A percentile compares a stretch with the other conserved stretches of the same genome.
These are phyloP conservation scores for Chondrilla cf. caribensis DNA, from an alignment of 37 sponge, comb jelly and placozoan species.

Conservation along the genomic window DNA sequence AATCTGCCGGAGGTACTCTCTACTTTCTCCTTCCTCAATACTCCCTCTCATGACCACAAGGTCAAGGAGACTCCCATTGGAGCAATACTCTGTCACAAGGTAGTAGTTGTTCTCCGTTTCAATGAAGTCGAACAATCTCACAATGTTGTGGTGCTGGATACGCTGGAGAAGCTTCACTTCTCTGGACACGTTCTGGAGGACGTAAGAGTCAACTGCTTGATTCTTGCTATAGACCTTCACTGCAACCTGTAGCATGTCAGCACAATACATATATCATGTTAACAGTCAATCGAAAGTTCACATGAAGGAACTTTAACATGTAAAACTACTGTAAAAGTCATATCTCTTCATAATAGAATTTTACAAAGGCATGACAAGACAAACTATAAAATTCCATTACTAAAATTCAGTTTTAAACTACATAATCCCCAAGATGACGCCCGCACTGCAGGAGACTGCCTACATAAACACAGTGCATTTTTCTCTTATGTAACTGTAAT, in stretches of 20 bases:
- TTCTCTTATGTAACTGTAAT: too few relatives aligned
- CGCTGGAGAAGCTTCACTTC: conserved; percentile 46
- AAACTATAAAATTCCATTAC: too few relatives aligned
- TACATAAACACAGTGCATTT: too few relatives aligned
- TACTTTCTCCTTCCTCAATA: conserved; percentile 30
- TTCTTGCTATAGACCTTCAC: conserved; percentile 56
- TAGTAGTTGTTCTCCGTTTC: conserved; percentile 66
- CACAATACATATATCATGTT: neutral
- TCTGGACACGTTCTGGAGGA: conserved; percentile 29
- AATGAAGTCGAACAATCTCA: conserved; percentile 37
- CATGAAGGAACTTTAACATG: too few relatives aligned
- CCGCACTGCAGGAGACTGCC: too few relatives aligned
- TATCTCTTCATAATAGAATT: too few relatives aligned
- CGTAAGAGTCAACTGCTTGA: conserved; percentile 42
- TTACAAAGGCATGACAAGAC: too few relatives aligned
- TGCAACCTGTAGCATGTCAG: conserved; percentile 58
- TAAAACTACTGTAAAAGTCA: too few relatives aligned
- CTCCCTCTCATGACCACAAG: conserved; percentile 13
- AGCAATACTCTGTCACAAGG: conserved; percentile 36
- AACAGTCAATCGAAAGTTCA: too few relatives aligned
- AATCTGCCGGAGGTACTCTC: conserved; percentile 44
- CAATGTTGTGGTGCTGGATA: conserved; percentile 42
- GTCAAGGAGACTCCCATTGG: conserved; percentile 39
- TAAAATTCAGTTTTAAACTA: too few relatives aligned
- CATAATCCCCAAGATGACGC: too few relatives aligned